phyloP scores from a whole-genome alignment of 2,113 vertebrate species.

The Suricata suricatta region DNA sequence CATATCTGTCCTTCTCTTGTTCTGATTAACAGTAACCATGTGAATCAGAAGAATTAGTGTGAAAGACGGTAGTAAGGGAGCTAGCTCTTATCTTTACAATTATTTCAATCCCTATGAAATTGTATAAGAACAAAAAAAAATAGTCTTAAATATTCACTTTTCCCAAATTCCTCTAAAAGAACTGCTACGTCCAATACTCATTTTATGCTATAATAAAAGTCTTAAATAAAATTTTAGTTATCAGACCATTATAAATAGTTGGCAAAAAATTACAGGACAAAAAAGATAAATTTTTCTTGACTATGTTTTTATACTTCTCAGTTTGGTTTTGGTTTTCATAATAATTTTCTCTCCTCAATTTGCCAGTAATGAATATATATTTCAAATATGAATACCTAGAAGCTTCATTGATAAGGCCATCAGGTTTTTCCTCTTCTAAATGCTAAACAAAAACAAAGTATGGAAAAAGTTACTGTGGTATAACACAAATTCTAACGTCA shows the following conservation, averaged over 20 bases:
- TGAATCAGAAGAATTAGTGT: neutral
- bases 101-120: neutral
- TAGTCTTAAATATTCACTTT: neutral
- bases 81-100: neutral
- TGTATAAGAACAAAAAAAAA: neutral
- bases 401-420: constrained; percentile 94
- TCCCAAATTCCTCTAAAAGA: neutral
- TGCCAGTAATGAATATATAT: constrained; percentile 46
- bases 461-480: constrained; percentile 26
- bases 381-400: constrained; percentile 88
- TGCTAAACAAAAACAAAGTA: constrained; percentile 87
- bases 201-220: neutral
- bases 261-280: neutral
- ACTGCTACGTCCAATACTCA: neutral
- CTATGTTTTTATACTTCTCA: neutral
- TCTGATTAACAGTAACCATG: neutral
- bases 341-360: constrained; percentile 17
- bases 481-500: constrained; percentile 41
- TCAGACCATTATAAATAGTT: neutral
- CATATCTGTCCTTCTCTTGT: neutral
- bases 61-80: neutral
- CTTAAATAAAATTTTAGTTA: constrained; percentile 40
- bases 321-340: constrained; percentile 9
- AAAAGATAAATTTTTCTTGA: constrained; percentile 20
- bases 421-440: constrained; percentile 92